These are phyloP conservation scores for Cavia aperea DNA, from an alignment of 2,113 vertebrate species.

Conservation along the genomic window DNA sequence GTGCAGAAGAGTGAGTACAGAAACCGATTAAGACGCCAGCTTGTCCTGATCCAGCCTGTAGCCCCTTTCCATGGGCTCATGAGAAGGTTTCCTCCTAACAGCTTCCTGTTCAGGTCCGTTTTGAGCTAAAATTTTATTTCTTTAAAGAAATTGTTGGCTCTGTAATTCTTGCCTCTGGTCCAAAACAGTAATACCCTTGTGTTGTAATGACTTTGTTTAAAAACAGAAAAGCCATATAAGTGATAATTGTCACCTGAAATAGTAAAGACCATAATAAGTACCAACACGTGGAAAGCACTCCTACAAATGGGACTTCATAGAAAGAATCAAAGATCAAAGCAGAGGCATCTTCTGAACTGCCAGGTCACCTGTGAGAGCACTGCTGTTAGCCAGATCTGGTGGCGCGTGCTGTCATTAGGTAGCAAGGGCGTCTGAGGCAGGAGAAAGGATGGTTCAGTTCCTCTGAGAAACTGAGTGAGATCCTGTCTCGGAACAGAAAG, in stretches of 20 bases:
- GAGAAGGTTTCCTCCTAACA: background rate
- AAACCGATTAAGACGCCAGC: background rate
- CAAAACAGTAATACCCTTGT: slow-evolving; percentile 36
- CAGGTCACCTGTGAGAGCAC: background rate
- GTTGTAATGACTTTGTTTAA: slow-evolving; percentile 6
- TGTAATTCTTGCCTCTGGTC: slow-evolving; percentile 3
- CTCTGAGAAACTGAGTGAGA: background rate
- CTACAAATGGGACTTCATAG: background rate
- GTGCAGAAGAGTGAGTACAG: background rate
- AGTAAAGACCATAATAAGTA: background rate
- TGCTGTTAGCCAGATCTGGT: background rate
- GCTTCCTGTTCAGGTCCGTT: slow-evolving; percentile 18
- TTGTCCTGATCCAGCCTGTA: background rate
- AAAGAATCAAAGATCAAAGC: slow-evolving; percentile 10
- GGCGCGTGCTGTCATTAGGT: background rate
- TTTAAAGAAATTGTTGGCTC: slow-evolving; percentile 28
- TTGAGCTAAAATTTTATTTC: slow-evolving; percentile 18
- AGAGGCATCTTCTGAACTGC: slow-evolving; percentile 10
- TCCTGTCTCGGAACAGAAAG: background rate
- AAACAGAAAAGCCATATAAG: slow-evolving; percentile 10
- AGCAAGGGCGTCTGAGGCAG: background rate
- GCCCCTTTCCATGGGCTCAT: background rate
- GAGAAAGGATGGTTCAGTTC: background rate
- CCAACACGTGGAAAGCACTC: background rate
- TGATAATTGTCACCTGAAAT: slow-evolving; percentile 17